Conservation (phyloP, 2,888 invertebrate genomes). For the Allolobophora icterica region DNA sequence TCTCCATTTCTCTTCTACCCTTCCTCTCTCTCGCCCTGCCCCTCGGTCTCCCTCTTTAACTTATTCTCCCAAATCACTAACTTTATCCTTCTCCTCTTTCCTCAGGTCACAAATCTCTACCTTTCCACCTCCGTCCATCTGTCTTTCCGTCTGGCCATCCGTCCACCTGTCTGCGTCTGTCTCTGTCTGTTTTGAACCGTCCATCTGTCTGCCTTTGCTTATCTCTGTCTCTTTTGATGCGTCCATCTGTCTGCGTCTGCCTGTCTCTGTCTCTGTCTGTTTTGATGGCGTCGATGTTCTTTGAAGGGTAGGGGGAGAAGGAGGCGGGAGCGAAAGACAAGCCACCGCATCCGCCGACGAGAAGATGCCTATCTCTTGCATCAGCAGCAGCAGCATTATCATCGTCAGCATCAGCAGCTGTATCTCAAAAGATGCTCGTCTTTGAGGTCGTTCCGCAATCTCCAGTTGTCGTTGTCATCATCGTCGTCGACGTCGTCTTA, state of each 20-base stretch:
- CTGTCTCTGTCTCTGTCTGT: background rate
- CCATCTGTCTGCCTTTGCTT: background rate
- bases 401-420: background rate
- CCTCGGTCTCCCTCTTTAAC: background rate
- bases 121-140: background rate
- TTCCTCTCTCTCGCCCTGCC: background rate
- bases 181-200: background rate
- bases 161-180: too few species aligned
- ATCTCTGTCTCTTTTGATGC: background rate
- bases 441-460: background rate
- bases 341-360: background rate
- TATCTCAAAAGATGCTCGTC: background rate
- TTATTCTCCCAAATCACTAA: background rate
- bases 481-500: background rate
- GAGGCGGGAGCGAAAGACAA: background rate
- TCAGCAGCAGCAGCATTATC: too few species aligned
- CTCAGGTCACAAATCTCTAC: background rate
- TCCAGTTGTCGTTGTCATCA: background rate
- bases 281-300: background rate
- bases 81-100: background rate
- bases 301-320: background rate
- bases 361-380: background rate
- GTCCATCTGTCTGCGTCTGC: background rate
- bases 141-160: too few species aligned
- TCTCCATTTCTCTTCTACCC: background rate